Base-by-base conservation (phyloP, 1,140 invertebrate species). In the Zophobas atratus region DNA sequence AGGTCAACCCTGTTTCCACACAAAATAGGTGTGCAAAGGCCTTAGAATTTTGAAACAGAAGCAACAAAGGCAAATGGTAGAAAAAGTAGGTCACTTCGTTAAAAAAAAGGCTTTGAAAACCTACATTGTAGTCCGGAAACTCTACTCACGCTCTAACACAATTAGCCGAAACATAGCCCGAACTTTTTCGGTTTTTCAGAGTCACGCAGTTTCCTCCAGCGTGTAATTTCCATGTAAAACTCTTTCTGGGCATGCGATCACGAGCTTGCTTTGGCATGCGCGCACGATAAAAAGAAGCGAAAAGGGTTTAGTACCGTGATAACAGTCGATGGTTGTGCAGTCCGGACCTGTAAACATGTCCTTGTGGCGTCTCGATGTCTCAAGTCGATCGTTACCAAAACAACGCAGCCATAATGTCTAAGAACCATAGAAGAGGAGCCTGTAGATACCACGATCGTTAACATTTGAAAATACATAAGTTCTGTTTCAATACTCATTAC, bases 241-340 rank as follows among this genome's bases (percentile, higher is more conserved):
- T 67, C 60, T 67, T 32, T 43, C 60, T 43, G 60, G 33, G 60
- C 60, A 67, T 67, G 60, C 60, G 60, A 67, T 43, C 3, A 67
- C 33, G 33, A 32, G 56, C n/a, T 36, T 39, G 20, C 43, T 43
- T 67, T 41, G 38, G 38, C 38, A 41, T 67, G 60, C 60, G 60
- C 60, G 60, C 38, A 39, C 43, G 6, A 8, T 43, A 67, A 67
- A 67, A 67, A 67, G 60, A 67, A 5, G 6, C 5, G 57, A 63
- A 63, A 67, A 67, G 60, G 60, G 43, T 20, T n/a, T 43, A 57
- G 55, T 57, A 34, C 55, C 32, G 55, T 35, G 55, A 4, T 32
- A 43, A 39, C 43, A 43, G 60, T 43, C 38, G 39, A 67, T 41
- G 43, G 60, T 67, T 32, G 39, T 67, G 60, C 33, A 57, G 55